Conservation (phyloP, 2,113 vertebrate genomes). For the Cygnus atratus region DNA sequence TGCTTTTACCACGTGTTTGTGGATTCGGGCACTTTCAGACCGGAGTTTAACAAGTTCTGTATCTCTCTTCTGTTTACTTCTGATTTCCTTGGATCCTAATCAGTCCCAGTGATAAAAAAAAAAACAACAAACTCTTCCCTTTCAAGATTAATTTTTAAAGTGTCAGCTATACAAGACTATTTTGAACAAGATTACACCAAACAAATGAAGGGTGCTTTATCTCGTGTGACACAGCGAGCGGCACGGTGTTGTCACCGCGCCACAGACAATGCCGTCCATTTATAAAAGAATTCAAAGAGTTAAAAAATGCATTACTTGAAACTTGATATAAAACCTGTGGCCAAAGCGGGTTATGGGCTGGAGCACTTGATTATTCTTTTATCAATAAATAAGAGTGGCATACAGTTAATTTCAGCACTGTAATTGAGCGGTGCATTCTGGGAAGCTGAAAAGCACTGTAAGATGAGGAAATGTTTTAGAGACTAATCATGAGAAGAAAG, state of each 20-base stretch:
- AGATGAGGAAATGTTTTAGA: slow-evolving; percentile 91
- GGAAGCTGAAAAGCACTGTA: slow-evolving; percentile 84
- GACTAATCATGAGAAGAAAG: slow-evolving; percentile 93
- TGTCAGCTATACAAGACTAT: not conserved
- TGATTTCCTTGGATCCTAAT: slow-evolving; percentile 37
- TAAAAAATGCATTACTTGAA: slow-evolving; percentile 77
- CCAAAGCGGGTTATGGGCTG: slow-evolving; percentile 77
- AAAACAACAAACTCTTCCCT: slow-evolving; percentile 26
- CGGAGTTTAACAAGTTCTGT: slow-evolving; percentile 1
- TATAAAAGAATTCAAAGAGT: slow-evolving; percentile 74
- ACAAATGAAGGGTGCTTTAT: slow-evolving; percentile 46
- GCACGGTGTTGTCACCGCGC: slow-evolving; percentile 44
- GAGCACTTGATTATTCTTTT: slow-evolving; percentile 82
- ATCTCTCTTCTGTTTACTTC: slow-evolving; percentile 13
- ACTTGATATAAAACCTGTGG: slow-evolving; percentile 81
- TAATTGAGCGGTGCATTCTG: slow-evolving; percentile 90
- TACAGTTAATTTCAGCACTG: slow-evolving; percentile 89
- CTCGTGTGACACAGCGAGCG: slow-evolving; percentile 18
- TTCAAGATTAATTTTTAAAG: slow-evolving; percentile 59
- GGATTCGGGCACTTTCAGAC: not conserved
- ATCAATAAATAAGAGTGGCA: slow-evolving; percentile 83
- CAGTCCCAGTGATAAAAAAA: not conserved
- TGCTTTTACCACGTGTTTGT: not conserved
- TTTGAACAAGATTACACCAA: slow-evolving; percentile 39
- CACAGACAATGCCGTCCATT: slow-evolving; percentile 58